A percentile compares a stretch with the other conserved stretches of the same genome.
phyloP scores from a whole-genome alignment of 2,113 vertebrate genomes.

The Larimichthys crocea region DNA sequence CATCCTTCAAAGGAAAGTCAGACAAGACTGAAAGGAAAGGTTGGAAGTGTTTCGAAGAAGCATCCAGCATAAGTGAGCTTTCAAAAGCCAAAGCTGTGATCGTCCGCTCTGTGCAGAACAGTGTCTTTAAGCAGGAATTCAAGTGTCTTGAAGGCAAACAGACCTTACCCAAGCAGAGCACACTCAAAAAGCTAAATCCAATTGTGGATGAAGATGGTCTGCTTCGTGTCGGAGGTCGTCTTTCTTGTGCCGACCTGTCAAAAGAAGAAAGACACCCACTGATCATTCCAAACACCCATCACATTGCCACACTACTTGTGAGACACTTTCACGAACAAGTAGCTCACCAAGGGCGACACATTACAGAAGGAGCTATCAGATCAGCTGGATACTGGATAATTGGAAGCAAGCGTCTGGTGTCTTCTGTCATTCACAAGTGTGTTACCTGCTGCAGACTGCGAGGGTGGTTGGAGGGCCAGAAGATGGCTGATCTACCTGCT shows the following conservation, averaged over 20 bases:
- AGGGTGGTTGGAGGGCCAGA: too few species aligned
- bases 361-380: too few species aligned
- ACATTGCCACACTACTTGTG: too few species aligned
- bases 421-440: too few species aligned
- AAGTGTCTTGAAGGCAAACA: slow-evolving; percentile 2
- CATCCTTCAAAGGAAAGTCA: slow-evolving; percentile 1
- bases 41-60: slow-evolving; percentile 26
- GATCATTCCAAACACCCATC: too few species aligned
- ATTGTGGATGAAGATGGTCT: slow-evolving; percentile 33
- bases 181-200: slow-evolving; percentile 12
- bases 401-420: too few species aligned
- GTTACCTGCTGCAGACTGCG: too few species aligned
- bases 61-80: not conserved
- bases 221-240: slow-evolving; percentile 6
- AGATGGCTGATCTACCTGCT: too few species aligned
- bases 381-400: too few species aligned
- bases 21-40: slow-evolving; percentile 14
- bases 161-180: not conserved
- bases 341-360: too few species aligned
- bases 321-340: too few species aligned
- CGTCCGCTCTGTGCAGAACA: not conserved
- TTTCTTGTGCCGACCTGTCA: not conserved
- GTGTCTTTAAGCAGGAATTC: slow-evolving; percentile 1
- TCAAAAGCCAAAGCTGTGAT: slow-evolving; percentile 17
- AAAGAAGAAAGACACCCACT: slow-evolving; percentile 27